Evolutionary conservation across 2,888 invertebrate genomes (phyloP).

Genomic region (Alsophila aescularia): DNA sequence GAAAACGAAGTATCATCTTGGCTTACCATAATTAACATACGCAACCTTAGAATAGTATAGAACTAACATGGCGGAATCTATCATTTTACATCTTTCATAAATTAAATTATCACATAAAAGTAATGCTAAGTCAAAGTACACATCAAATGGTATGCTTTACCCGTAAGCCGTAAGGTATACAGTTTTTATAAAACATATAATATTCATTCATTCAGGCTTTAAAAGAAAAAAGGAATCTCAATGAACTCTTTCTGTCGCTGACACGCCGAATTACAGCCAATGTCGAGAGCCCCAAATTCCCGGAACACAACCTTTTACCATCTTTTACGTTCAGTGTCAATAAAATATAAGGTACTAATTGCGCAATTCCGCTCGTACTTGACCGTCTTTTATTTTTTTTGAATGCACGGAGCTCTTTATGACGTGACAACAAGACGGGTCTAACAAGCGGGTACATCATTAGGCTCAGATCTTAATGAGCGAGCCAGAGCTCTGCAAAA

Average conservation of each 20-base stretch:
- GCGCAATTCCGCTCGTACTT: slow-evolving; percentile 41
- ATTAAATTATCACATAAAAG: too few species aligned
- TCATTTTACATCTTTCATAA: too few species aligned
- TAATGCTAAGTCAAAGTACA: too few species aligned
- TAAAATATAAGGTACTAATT: slow-evolving; percentile 31
- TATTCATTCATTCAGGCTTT: slow-evolving; percentile 7
- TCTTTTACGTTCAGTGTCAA: slow-evolving; percentile 21
- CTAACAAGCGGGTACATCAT: slow-evolving; percentile 72
- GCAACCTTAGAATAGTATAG: too few species aligned
- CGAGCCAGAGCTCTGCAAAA: slow-evolving; percentile 44
- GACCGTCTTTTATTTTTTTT: slow-evolving; percentile 41
- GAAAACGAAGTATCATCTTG: too few species aligned
- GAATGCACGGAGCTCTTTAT: slow-evolving; percentile 46
- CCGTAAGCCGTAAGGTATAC: background rate
- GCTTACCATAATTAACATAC: too few species aligned
- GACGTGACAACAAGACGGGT: slow-evolving; percentile 55
- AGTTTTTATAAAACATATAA: background rate
- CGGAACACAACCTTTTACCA: slow-evolving; percentile 20
- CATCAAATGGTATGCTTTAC: background rate
- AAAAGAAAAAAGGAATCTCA: slow-evolving; percentile 16
- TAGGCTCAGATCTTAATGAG: slow-evolving; percentile 64
- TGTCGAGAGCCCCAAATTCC: slow-evolving; percentile 13
- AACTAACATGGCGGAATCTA: too few species aligned
- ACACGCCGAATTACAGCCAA: slow-evolving; percentile 21
- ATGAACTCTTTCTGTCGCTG: slow-evolving; percentile 21